Evolutionary conservation across 2,113 vertebrate genomes (phyloP).

Genomic region (Tetraodon nigroviridis): DNA sequence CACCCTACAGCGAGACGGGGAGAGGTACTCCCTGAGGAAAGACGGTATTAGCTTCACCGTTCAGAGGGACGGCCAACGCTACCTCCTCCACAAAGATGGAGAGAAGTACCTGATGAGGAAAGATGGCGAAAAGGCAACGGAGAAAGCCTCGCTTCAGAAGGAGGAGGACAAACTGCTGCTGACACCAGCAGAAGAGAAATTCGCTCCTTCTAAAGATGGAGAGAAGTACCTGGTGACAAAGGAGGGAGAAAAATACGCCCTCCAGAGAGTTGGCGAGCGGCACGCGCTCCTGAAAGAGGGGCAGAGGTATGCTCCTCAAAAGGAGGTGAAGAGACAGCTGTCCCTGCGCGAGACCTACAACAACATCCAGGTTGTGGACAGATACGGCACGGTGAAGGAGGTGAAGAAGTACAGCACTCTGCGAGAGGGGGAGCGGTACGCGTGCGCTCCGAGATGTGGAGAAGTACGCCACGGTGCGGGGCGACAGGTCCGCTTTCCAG

Average conservation of each 20-base stretch:
- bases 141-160: conserved; percentile 45
- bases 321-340: conserved; percentile 70
- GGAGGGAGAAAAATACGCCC: conserved; percentile 54
- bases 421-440: conserved; percentile 54
- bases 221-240: conserved; percentile 59
- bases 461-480: conserved; percentile 60
- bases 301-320: conserved; percentile 66
- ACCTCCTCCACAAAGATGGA: conserved; percentile 60
- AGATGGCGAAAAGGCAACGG: conserved; percentile 55
- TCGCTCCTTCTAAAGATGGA: conserved; percentile 42
- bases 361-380: conserved; percentile 52
- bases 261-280: conserved; percentile 54
- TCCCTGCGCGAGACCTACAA: conserved; percentile 12
- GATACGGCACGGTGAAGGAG: conserved; percentile 56
- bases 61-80: conserved; percentile 57
- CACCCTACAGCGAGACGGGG: conserved; percentile 57
- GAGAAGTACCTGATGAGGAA: conserved; percentile 56
- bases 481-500: conserved; percentile 83
- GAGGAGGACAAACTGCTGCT: conserved; percentile 32
- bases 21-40: conserved; percentile 50
- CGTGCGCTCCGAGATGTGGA: conserved; percentile 42
- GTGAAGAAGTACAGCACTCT: conserved; percentile 66
- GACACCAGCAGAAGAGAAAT: conserved; percentile 37
- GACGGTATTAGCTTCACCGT: conserved; percentile 55
- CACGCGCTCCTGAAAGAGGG: conserved; percentile 70